Evolutionary conservation across 2,888 invertebrate species (phyloP), one percentile per base, ranked within the genome.

Genomic region (Tetramorium bicarinatum): DNA sequence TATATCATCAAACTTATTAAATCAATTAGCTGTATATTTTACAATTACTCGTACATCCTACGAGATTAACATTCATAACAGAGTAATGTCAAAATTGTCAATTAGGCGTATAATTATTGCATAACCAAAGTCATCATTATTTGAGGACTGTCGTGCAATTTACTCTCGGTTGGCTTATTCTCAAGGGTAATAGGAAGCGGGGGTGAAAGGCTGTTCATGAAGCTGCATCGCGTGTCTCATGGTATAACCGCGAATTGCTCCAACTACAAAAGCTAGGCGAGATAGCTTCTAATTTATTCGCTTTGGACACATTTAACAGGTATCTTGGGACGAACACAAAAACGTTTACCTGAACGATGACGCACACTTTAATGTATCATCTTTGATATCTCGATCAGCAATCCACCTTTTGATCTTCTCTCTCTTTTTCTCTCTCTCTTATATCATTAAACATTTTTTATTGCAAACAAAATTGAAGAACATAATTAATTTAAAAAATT

Each of bases 231-330:
- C 91, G 92, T 91, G 91, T 90, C 84, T 64, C 84, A 75, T 67
- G 84, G 85, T 90, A 89, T 91, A 90, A 91, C 85, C 90, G 87
- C 87, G 87, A 87, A 88, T 83, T 71, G 74, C 49, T 74, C 34
- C 25, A 77, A 87, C 83, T 89, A 87, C 90, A 87, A 91, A 90
- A 86, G 83, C 84, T 87, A 88, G 83, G 79, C 77, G 21, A 87
- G 86, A 89, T 89, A 88, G 85, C 79, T 74, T 82, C 85, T 87
- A 91, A 92, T 92, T 90, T 92, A 91, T 84, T 90, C 83, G 82
- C 85, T 85, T 69, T 61, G 59, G 69, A 54, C 69, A 62, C 83
- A 84, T 83, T 87, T 89, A 90, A 89, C 85, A 87, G 87, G 69
- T 66, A 59, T 66, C 74, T 47, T 56, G 76, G 62, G 64, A 66